These are phyloP conservation scores for Passer montanus DNA, from an alignment of 2,113 vertebrate genomes.

Conservation along the genomic window DNA sequence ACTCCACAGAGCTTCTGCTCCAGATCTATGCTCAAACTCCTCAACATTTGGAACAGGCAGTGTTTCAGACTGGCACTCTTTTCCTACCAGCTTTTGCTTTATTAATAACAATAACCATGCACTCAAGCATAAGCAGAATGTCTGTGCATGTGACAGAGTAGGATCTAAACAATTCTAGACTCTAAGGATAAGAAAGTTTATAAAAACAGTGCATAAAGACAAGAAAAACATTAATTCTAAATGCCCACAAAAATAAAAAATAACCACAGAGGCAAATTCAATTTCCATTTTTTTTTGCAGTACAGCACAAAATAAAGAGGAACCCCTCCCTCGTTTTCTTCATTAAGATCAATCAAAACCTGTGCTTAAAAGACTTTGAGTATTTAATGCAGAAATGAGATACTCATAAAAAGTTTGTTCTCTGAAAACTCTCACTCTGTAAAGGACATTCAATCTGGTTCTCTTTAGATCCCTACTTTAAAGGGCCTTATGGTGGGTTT, in stretches of 20 bases:
- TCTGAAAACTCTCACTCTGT: constrained; percentile 37
- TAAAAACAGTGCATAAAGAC: not conserved
- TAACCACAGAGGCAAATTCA: not conserved
- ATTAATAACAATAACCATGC: not conserved
- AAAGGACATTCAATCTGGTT: constrained; percentile 68
- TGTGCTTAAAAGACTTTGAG: constrained; percentile 9
- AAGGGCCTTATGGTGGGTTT: constrained; percentile 60
- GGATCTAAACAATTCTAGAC: not conserved
- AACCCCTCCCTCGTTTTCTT: not conserved
- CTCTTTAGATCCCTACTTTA: constrained; percentile 56
- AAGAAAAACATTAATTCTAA: not conserved
- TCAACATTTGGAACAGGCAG: not conserved
- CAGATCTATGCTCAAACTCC: fast-evolving
- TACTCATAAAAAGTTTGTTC: constrained; percentile 54
- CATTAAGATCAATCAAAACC: constrained; percentile 21
- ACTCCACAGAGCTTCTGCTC: not conserved
- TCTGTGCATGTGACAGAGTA: not conserved
- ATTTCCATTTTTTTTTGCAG: not conserved
- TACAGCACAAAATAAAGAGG: not conserved
- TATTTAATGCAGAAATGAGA: constrained; percentile 57
- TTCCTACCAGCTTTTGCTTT: not conserved
- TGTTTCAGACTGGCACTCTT: not conserved
- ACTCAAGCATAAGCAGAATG: not conserved
- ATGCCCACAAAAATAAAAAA: not conserved
- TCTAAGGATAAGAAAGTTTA: not conserved